Evolutionary conservation across 2,888 invertebrate genomes (phyloP), one percentile per base, ranked within the genome.

Genomic region (Campaea margaritaria): DNA sequence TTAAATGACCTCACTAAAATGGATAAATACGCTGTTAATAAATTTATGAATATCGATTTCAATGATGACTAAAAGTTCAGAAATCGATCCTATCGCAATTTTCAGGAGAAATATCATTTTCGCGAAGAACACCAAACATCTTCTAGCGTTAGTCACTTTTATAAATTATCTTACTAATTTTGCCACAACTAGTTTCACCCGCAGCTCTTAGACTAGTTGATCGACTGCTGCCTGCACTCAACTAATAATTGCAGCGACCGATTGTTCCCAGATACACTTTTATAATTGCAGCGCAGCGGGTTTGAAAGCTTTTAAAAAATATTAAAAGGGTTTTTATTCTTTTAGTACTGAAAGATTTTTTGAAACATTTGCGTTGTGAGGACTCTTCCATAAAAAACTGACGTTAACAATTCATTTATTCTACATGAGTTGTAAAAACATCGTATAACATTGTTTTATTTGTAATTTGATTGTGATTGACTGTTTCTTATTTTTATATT

Each of bases 161-260:
- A 21, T 21, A 21, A 21, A 21, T 21, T 21, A 5, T 5, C 3
- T 21, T 21, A 21, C 21, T 21, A 21, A 21, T 44, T 13, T 28
- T 31, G 13, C n/a, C 3, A 39, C 45, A 34, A 46, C 1, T 14
- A 41, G 0, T n/a, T 41, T 14, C 5, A 16, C 55, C 49, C 13
- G 10, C 60, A 64, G 54, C 62, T 67, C 58, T 52, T 46, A 50
- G 16, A 58, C 54, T 68, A 69, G 46, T 65, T 67, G 51, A 61
- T 61, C 60, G 65, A 70, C 67, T 64, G 65, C 50, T 71, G 70
- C 72, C 67, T 69, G 73, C 71, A 67, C 69, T 69, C 55, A 53
- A 64, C 61, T 69, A 55, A 52, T 71, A 70, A 72, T 69, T 65
- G 51, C 64, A 41, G 57, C 21, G 62, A 49, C 58, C 48, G 65